Evolutionary conservation across 2,113 vertebrate species (phyloP), one percentile per base, ranked within the genome.

Genomic region (Lamprotornis superbus): DNA sequence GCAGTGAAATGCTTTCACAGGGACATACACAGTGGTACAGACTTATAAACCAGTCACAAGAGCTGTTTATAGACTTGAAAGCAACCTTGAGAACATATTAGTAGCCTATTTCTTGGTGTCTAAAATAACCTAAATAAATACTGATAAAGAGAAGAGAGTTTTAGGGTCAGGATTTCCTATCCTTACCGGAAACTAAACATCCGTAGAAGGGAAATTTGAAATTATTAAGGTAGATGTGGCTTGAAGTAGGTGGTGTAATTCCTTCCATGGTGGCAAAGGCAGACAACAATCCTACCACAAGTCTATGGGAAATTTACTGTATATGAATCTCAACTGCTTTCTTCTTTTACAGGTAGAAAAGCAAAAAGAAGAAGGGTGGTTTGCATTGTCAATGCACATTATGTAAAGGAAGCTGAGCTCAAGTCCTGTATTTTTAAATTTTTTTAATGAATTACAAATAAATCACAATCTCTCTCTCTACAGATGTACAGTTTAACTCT

Each of bases 311-410:
- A 68, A 31, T 10, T 8, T 22, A 5, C 15, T 30, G 12, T 55
- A 4, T 37, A 9, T 39, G 7, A 49, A 50, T 76, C 65, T 91
- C 28, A 89, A 2, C 11, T 77, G 35, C 8, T 64, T 91, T 94
- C 84, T 71, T 96, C 22, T 90, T 75, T 93, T 71, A 70, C 97
- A 99, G 98, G 94, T 82, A 83, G 98, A 98, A 64, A 98, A 97
- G 91, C 97, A 96, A 67, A 98, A 97, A 69, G 98, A 97, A 96
- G 98, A 98, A 57, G 98, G 98, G 24, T 99, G 99, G 98, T 99
- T 99, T 96, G 97, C 99, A 11, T 89, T 99, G 93, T 98, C 98
- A 37, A 91, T 97, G 76, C 98, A 99, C 5, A 11, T 98, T 33
- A 96, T 94, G 56, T 98, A 96, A 98, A 56, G 31, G 67, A 88